These are phyloP conservation scores for Leucosticte australis DNA, from an alignment of 2,113 vertebrate genomes.

Conservation along the genomic window DNA sequence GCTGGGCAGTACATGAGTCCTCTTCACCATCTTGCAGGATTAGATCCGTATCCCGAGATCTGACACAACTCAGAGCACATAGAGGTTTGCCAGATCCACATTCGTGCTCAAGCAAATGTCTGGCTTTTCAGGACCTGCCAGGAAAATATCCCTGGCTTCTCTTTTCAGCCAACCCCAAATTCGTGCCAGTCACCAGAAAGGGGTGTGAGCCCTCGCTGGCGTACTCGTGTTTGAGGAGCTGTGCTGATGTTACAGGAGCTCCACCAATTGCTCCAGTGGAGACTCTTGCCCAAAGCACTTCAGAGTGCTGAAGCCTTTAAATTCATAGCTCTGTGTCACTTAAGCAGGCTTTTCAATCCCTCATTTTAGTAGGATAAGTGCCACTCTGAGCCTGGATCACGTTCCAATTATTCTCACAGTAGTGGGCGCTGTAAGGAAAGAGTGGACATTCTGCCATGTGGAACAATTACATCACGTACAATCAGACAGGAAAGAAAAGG, in stretches of 20 bases:
- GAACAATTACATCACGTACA: neutral
- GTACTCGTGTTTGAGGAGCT: neutral
- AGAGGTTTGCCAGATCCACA: neutral
- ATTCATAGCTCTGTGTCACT: neutral
- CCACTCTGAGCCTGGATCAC: neutral
- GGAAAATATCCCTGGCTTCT: neutral
- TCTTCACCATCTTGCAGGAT: conserved; percentile 13
- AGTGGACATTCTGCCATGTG: neutral
- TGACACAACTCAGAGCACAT: neutral
- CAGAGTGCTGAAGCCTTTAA: neutral
- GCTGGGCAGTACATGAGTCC: conserved; percentile 18
- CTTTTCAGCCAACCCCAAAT: neutral
- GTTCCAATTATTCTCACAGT: neutral
- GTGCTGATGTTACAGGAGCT: neutral
- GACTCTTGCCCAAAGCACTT: neutral
- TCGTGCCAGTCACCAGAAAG: neutral
- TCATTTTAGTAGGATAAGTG: neutral
- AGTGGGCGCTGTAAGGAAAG: neutral
- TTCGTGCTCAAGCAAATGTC: neutral
- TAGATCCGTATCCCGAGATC: neutral
- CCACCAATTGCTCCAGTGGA: neutral
- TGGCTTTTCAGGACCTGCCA: neutral
- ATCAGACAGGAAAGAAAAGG: neutral
- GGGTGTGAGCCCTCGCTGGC: neutral
- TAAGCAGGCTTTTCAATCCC: neutral